phyloP scores from a whole-genome alignment of 2,888 invertebrate species.

The Microplitis deprimator region DNA sequence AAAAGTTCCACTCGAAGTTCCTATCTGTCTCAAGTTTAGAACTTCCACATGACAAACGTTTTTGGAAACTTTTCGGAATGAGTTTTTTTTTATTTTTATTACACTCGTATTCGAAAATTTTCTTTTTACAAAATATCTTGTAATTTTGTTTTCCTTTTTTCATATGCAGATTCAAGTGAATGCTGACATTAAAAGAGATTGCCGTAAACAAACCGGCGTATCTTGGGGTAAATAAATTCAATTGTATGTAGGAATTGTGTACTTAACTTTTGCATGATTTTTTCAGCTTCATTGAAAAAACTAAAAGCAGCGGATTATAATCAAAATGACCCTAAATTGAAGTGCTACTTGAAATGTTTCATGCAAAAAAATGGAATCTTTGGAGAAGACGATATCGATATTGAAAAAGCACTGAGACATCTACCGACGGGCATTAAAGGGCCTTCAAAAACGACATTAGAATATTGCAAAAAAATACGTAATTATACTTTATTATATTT shows the following conservation, averaged over 20 bases:
- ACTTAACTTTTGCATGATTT: background rate
- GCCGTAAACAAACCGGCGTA: slow-evolving; percentile 58
- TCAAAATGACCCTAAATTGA: slow-evolving; percentile 57
- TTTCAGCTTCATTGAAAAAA: slow-evolving; percentile 57
- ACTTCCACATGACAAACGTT: too few relatives aligned
- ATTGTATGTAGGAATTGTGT: background rate
- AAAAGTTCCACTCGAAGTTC: too few relatives aligned
- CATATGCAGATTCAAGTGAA: slow-evolving; percentile 44
- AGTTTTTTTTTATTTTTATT: too few relatives aligned
- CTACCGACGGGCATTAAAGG: slow-evolving; percentile 56
- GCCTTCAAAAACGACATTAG: slow-evolving; percentile 53
- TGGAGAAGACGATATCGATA: slow-evolving; percentile 55
- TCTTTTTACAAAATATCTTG: too few relatives aligned
- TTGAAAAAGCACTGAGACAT: slow-evolving; percentile 58
- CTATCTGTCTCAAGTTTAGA: too few relatives aligned
- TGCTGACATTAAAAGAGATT: slow-evolving; percentile 60
- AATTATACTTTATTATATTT: slow-evolving; percentile 32
- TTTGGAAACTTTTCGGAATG: too few relatives aligned
- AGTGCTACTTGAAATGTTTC: slow-evolving; percentile 64
- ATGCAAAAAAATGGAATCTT: slow-evolving; percentile 61
- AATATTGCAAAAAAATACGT: slow-evolving; percentile 58
- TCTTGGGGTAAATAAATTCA: slow-evolving; percentile 58
- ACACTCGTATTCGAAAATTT: too few relatives aligned
- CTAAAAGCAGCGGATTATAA: slow-evolving; percentile 58
- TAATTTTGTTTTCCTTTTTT: background rate